Percentiles rank a stretch among this genome's conserved stretches.
phyloP scores from a whole-genome alignment of 2,888 invertebrate genomes.

The Osedax frankpressi region DNA sequence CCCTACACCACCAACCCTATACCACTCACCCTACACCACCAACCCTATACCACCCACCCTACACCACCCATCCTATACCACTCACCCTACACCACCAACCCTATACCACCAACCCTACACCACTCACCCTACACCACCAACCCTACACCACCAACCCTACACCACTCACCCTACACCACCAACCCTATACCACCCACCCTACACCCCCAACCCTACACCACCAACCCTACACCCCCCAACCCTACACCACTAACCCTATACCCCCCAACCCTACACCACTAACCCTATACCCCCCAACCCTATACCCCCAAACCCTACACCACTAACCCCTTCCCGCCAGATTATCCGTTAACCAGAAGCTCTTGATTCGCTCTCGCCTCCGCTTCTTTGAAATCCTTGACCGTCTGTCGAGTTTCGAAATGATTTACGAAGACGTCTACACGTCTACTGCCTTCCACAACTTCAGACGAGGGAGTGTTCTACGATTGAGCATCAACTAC shows the following conservation, averaged over 20 bases:
- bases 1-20: background rate
- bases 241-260: background rate
- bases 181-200: background rate
- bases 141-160: background rate
- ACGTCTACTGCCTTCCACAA: constrained; percentile 57
- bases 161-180: background rate
- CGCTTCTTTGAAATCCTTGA: constrained; percentile 60
- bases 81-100: background rate
- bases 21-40: no score
- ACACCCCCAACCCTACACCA: background rate
- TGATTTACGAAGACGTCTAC: constrained; percentile 56
- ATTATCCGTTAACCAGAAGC: constrained; percentile 57
- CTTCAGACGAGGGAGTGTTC: constrained; percentile 56
- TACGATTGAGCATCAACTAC: constrained; percentile 56
- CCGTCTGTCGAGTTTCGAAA: constrained; percentile 58
- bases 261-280: background rate
- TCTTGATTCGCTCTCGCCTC: constrained; percentile 56
- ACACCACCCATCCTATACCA: background rate
- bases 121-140: background rate
- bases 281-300: background rate
- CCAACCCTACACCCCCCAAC: background rate
- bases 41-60: background rate
- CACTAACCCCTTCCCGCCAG: constrained; percentile 28
- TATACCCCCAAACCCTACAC: background rate
- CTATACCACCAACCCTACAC: background rate